phyloP scores from a whole-genome alignment of 2,113 vertebrate genomes.

The Polypterus bichir region DNA sequence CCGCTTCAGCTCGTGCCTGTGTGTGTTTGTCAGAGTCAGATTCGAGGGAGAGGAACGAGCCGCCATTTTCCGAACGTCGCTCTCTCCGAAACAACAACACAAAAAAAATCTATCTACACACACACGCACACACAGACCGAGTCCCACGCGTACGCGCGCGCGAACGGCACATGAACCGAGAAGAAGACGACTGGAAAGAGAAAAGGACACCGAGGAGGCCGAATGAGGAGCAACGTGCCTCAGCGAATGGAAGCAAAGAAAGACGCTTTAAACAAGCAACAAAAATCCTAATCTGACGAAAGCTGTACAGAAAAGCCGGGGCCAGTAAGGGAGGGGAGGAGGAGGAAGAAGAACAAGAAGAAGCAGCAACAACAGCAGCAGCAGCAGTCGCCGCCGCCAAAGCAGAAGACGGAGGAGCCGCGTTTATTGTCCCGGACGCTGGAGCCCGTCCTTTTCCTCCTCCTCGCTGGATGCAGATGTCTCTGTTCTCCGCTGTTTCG shows the following conservation, averaged over 20 bases:
- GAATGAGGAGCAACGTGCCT: no score
- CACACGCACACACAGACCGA: no score
- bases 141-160: no score
- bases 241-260: no score
- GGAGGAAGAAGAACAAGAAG: conserved; percentile 26
- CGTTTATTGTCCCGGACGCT: no score
- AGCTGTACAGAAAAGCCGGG: conserved; percentile 17
- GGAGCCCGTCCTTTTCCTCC: no score
- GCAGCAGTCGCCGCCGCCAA: conserved; percentile 32
- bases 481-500: conserved; percentile 45
- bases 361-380: conserved; percentile 30
- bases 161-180: no score
- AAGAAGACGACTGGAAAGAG: no score
- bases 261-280: no score
- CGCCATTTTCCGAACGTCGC: conserved; percentile 82
- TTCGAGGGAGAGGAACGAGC: conserved; percentile 76
- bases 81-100: conserved; percentile 60
- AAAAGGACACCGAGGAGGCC: no score
- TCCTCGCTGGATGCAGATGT: no score
- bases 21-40: conserved; percentile 68
- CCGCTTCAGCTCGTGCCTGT: conserved; percentile 52
- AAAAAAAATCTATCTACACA: conserved; percentile 13
- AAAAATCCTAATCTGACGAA: not conserved
- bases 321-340: conserved; percentile 19
- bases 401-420: conserved; percentile 33